Evolutionary conservation across 2,888 invertebrate species (phyloP), one percentile per base, ranked within the genome.

Genomic region (Apodemia mormo): DNA sequence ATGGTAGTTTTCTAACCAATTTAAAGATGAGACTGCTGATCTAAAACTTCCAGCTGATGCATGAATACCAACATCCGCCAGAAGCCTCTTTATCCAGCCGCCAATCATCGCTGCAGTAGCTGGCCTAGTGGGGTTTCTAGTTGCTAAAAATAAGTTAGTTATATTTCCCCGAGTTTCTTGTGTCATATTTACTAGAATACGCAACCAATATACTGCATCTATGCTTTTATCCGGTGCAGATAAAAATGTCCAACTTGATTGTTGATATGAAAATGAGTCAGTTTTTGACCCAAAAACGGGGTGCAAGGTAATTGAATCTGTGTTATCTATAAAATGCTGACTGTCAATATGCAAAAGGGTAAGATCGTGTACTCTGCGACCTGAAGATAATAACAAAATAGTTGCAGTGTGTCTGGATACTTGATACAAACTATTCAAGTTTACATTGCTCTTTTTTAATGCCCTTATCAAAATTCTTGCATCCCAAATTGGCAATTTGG

Each of bases 211-310:
- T 30, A 29, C 30, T 58, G 29, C 58, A 58, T 58, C 22, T 6
- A 54, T 22, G 22, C 54, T 54, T 54, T 54, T 54, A 29, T 54
- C 54, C 22, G 68, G 72, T 8, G 68, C 65, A 7, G 66, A 6
- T 30, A 56, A 22, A 14, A 74, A 66, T 0, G 37, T 75, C 74
- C 74, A 76, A 49, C 69, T 70, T 6, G 74, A 75, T 65, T 75
- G 74, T 45, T 68, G 71, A 52, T 65, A 67, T 5, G 64, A 67
- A 3, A 61, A 33, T 0, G 73, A 69, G 64, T 77, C 75, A 9
- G 77, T 76, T 68, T 77, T 76, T 1, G 75, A 77, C 9, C 75
- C 76, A 30, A 76, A 77, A 22, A 58, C 43, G 1, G 75, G 75
- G 30, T 72, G 72, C 52, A 78, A 70, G 0, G 66, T 73, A 30